Conservation (phyloP, 1,140 invertebrate genomes). For the Antheraea pernyi region DNA sequence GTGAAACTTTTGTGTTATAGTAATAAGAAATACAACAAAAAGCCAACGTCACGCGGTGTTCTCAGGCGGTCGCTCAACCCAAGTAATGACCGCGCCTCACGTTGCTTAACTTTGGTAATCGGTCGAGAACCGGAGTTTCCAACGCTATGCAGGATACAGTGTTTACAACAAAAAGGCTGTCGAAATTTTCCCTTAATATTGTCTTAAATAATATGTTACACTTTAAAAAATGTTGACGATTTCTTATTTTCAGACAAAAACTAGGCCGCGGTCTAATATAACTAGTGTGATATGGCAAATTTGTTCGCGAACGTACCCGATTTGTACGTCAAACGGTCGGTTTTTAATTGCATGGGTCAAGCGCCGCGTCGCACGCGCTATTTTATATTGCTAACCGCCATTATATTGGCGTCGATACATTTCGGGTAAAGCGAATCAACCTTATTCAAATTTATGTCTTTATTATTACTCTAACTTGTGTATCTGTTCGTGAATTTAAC, state of each 20-base stretch:
- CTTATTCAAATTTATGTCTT: constrained; percentile 17
- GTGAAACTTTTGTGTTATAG: too few relatives aligned
- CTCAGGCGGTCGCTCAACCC: too few relatives aligned
- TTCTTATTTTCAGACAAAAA: constrained; percentile 53
- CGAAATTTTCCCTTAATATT: not conserved
- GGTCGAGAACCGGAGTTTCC: too few relatives aligned
- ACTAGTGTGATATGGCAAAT: constrained; percentile 50
- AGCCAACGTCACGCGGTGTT: too few relatives aligned
- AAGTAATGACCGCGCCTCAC: too few relatives aligned
- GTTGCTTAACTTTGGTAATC: too few relatives aligned
- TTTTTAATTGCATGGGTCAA: constrained; percentile 72
- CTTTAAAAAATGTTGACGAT: constrained; percentile 34
- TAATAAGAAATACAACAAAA: too few relatives aligned
- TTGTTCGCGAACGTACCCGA: constrained; percentile 59
- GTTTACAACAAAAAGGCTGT: not conserved
- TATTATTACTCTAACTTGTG: constrained; percentile 11
- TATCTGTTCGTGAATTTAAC: not conserved
- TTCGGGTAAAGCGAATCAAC: not conserved
- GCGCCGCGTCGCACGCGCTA: constrained; percentile 42
- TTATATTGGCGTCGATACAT: constrained; percentile 21
- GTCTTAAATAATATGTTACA: not conserved
- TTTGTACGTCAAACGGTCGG: constrained; percentile 61
- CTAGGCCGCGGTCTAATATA: constrained; percentile 67
- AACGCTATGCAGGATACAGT: too few relatives aligned
- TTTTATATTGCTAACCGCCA: constrained; percentile 39